Evolutionary conservation across 2,888 invertebrate species (phyloP), one percentile per base, ranked within the genome.

Genomic region (Pammene aurita): DNA sequence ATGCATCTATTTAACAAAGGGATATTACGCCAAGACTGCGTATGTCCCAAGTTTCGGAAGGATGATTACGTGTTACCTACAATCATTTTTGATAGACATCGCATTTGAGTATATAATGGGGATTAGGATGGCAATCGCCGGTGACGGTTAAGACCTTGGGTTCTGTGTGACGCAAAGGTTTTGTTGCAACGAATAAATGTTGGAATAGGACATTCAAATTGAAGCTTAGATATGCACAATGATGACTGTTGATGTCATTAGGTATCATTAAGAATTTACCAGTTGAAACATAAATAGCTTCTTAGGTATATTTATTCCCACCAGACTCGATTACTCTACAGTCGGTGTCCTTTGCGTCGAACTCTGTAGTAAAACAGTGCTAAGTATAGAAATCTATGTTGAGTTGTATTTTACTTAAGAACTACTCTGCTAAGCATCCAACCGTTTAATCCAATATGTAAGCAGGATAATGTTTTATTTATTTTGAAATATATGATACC

Each of bases 401-500:
- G 7, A n/a, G 26, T 26, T 26, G 6, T 38, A 38, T 1, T 9
- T 38, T 38, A 9, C 38, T 38, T 38, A 9, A 38, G 38, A 7
- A 9, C 38, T 38, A 9, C 38, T 35, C 7, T 35, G 38, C 14
- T 11, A 16, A 18, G 10, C 14, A 56, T 41, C 41, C 5, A 13
- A 34, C 16, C 18, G 11, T 56, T 38, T 41, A 48, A 35, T 61
- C 16, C 7, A 35, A 35, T 2, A 61, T 18, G 35, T 9, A 16
- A 38, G 16, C 13, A 38, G 18, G 18, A 41, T 48, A 62, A 62
- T 62, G 62, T 62, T 52, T 62, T 62, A 62, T 62, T 62, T 62
- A 62, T 62, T 62, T 50, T 7, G 13, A 61, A 35, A 62, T 38
- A 62, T 62, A 62, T 62, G 62, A 62, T 42, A 56, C 57, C 38